Evolutionary conservation across 37 sponge, comb jelly and placozoan genomes (phyloP).

Genomic region (Ianthella basta): DNA sequence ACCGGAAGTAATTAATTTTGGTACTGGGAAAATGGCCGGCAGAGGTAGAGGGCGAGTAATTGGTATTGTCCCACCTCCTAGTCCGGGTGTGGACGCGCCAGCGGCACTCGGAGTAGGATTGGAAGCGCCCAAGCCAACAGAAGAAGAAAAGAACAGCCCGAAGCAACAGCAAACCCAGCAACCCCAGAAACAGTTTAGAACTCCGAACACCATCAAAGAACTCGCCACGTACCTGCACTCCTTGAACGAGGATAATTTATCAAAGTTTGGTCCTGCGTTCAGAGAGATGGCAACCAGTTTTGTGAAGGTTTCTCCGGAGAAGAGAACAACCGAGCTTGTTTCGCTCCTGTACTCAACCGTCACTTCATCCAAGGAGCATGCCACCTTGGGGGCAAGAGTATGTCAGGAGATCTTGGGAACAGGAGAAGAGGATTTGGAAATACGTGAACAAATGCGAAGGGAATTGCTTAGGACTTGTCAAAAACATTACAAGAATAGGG

Average conservation of each 20-base stretch:
- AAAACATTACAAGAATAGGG: constrained; percentile 44
- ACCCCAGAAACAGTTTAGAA: not conserved
- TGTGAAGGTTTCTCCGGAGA: not conserved
- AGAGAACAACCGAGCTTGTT: constrained; percentile 31
- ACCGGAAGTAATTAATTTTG: not conserved
- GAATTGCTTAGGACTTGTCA: constrained; percentile 46
- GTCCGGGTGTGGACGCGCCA: constrained; percentile 11
- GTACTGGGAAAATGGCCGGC: constrained; percentile 41
- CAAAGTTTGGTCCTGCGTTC: constrained; percentile 52
- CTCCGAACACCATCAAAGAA: not conserved
- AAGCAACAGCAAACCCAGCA: not conserved
- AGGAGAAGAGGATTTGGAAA: not conserved
- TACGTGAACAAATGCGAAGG: constrained; percentile 33
- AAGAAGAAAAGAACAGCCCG: not conserved
- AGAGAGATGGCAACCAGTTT: constrained; percentile 62
- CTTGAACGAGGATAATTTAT: constrained; percentile 45
- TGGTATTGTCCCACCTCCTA: constrained; percentile 15
- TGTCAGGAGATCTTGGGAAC: constrained; percentile 41
- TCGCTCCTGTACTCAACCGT: constrained; percentile 54
- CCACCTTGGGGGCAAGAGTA: constrained; percentile 55
- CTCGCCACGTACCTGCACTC: constrained; percentile 16
- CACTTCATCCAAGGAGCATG: constrained; percentile 29
- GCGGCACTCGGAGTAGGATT: not conserved
- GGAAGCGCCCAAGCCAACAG: not conserved
- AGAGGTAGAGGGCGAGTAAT: constrained; percentile 56